Evolutionary conservation across 30 jellyfish, hydroid and myxozoan species (phyloP), one percentile per base, ranked within the genome.

Genomic region (Hydra vulgaris): DNA sequence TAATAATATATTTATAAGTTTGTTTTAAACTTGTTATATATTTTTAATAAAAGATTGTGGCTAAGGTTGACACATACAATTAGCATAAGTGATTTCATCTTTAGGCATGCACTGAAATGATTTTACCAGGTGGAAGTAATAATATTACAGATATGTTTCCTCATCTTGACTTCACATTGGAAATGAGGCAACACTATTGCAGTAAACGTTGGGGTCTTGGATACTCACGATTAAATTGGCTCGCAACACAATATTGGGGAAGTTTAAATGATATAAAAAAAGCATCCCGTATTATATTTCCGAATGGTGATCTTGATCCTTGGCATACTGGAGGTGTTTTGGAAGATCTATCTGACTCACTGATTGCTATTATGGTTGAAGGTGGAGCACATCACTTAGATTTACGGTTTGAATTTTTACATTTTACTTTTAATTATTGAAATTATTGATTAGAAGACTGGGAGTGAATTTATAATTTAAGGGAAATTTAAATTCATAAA

Each of bases 251-350:
- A 18, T 92, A 67, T 74, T 87, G 88, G 90, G 95, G 91, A 25
- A 69, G 87, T 26, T 94, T 84, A 12, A 73, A 87, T 67, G 98
- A 92, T 54, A 81, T 92, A 12, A 87, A 80, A 71, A 86, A 87
- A 17, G 94, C 96, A 17, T 87, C 98, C 17, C 90, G 95, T 23
- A 87, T 87, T 19, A 75, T 92, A 23, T 92, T 92, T 75, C 95
- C 98, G 16, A 92, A 92, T 92, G 98, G 98, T 8, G 86, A 92
- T 75, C 73, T 92, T 54, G 98, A 92, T 78, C 98, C 98, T 1
- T 92, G 98, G 98, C 87, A 83, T 95, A 95, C 98, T 5, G 98
- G 98, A n/a, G 98, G 98, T 52, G 98, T 92, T 22, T 89, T 92
- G 20, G 82, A 92, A 66, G 94, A 92, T 72, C 66, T 92, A 73